phyloP scores from a whole-genome alignment of 2,797 vertebrate species.

The Hylomyscus alleni region DNA sequence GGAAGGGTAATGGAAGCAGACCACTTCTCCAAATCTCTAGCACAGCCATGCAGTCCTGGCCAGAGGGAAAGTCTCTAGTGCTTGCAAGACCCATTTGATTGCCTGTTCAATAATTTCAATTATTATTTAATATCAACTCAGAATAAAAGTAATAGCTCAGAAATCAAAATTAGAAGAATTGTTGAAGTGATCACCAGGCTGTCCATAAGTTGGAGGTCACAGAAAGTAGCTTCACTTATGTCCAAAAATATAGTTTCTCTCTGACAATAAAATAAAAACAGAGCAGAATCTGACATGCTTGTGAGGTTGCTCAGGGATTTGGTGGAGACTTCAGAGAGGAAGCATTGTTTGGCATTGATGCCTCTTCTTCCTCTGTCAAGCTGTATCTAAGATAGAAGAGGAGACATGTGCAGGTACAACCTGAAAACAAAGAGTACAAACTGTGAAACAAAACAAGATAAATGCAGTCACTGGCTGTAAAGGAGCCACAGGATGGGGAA shows the following conservation, averaged over 20 bases:
- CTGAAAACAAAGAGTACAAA: background rate
- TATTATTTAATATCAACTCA: constrained; percentile 9
- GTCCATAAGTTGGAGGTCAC: background rate
- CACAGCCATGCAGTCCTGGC: background rate
- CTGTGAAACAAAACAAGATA: background rate
- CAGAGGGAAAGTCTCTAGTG: background rate
- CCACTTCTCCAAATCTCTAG: background rate
- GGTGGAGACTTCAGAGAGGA: background rate
- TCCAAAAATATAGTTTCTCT: background rate
- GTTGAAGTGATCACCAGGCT: background rate
- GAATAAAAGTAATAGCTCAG: background rate
- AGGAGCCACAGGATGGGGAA: background rate
- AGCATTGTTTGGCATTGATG: background rate
- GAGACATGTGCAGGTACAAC: background rate
- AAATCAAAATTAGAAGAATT: constrained; percentile 11
- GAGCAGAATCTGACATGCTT: background rate
- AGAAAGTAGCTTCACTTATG: background rate
- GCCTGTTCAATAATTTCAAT: constrained; percentile 8
- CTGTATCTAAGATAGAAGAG: background rate
- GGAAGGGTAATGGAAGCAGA: background rate
- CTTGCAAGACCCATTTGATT: background rate
- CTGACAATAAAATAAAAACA: background rate
- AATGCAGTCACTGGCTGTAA: background rate
- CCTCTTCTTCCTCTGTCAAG: background rate
- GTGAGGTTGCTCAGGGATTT: background rate